These are phyloP conservation scores for Lasioglossum morio DNA, from an alignment of 2,888 invertebrate species.

Conservation along the genomic window DNA sequence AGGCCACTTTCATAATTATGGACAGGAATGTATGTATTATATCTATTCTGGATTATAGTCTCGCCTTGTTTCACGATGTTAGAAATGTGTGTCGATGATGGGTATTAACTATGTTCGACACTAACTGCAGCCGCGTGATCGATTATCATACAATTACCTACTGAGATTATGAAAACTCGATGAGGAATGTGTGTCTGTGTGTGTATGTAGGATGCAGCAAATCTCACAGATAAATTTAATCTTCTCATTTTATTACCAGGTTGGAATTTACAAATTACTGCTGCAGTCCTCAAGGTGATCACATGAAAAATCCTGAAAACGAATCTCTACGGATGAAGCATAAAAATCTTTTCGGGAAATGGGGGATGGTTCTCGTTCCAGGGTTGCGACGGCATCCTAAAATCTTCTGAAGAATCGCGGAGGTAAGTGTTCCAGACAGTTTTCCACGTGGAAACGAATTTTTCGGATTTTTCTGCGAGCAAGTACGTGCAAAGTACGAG, in stretches of 20 bases:
- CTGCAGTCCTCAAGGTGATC: no score
- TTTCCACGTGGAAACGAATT: slow-evolving; percentile 23
- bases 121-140: background rate
- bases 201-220: no score
- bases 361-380: background rate
- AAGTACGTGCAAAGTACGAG: slow-evolving; percentile 65
- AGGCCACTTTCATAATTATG: no score
- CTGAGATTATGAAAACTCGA: background rate
- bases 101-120: background rate
- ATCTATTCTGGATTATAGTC: no score
- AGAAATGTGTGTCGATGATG: background rate
- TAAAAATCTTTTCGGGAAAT: background rate
- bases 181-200: no score
- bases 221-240: no score
- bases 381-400: background rate
- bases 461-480: slow-evolving; percentile 43
- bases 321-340: background rate
- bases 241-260: no score
- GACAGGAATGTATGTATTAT: no score
- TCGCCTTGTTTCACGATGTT: background rate
- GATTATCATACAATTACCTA: background rate
- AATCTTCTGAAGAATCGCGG: background rate
- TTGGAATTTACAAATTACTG: no score
- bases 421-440: background rate
- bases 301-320: background rate